These are phyloP conservation scores for Plectropomus leopardus DNA, from an alignment of 2,113 vertebrate genomes.

Conservation along the genomic window DNA sequence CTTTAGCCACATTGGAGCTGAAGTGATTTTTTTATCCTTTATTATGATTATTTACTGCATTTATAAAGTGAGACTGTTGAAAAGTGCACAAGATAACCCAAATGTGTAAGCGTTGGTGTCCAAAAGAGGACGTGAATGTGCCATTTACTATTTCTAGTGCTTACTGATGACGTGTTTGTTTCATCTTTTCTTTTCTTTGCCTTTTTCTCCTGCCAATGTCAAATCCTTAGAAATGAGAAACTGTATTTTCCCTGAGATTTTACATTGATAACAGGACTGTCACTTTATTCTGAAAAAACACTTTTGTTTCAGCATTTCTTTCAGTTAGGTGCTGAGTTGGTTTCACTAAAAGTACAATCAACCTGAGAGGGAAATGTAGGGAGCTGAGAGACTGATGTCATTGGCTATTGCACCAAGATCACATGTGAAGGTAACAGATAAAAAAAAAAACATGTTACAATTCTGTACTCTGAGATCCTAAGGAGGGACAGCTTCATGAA, in stretches of 20 bases:
- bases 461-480: constrained; percentile 32
- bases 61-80: constrained; percentile 27
- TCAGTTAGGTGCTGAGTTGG: constrained; percentile 26
- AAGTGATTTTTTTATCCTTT: constrained; percentile 26
- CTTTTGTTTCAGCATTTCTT: constrained; percentile 20
- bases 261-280: constrained; percentile 2
- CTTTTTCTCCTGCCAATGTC: constrained; percentile 52
- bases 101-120: constrained; percentile 39
- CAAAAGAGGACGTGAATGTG: constrained; percentile 55
- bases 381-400: constrained; percentile 30
- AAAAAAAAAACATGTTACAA: background rate
- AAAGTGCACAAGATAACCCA: constrained; percentile 37
- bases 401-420: constrained; percentile 8
- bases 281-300: constrained; percentile 27
- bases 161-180: constrained; percentile 33
- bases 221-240: constrained; percentile 30
- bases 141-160: constrained; percentile 71
- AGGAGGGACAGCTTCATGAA: constrained; percentile 10
- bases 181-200: constrained; percentile 46
- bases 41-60: constrained; percentile 16
- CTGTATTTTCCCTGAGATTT: constrained; percentile 26
- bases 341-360: constrained; percentile 53
- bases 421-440: background rate
- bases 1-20: constrained; percentile 44
- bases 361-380: constrained; percentile 10